Base-by-base conservation (phyloP, 2,797 vertebrate genomes). In the Lutjanus campechanus region DNA sequence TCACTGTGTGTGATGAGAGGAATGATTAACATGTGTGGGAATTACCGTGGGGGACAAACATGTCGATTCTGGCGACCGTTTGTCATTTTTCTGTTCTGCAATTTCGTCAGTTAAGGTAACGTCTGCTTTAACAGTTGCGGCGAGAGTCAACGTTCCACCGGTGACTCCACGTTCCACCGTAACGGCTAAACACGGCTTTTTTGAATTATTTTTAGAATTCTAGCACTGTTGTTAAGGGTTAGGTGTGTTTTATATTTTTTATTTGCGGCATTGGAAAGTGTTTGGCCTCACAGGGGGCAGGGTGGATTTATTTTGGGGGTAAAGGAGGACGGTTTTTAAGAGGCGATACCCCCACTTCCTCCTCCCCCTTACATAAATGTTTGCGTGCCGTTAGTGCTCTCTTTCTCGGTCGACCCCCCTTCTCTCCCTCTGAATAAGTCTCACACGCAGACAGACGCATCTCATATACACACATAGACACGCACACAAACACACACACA, bases 371-470 rank as follows among this genome's bases (percentile, higher is more conserved):
- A 91, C 88, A 89, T 94, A 93, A 92, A 94, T 88, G 91, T 89
- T 90, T 88, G 91, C 91, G 92, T 94, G 93, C 91, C 85, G 79
- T 92, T 89, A 89, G 90, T 91, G 83, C 85, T 79, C 85, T 53
- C 61, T 72, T 70, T 75, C 80, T 82, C 82, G 25, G 74, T 77
- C 77, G 62, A 70, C 75, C 81, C 76, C 47, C 69, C 17, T 41
- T 15, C 41, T 7, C 44, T 11, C 25, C 55, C 54, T n/a, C 49
- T 56, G 60, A 60, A 80, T 69, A 76, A 51, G 62, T 64, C 81
- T 81, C 87, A 77, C 87, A 78, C 81, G 36, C 82, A 85, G 76
- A 81, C 87, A 73, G 70, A 79, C 80, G 73, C 83, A 55, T 77
- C 85, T 89, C 86, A 58, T 44, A 69, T 65, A 50, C 91, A 69